phyloP scores from a whole-genome alignment of 2,888 invertebrate species.

The Heliconius cydno region DNA sequence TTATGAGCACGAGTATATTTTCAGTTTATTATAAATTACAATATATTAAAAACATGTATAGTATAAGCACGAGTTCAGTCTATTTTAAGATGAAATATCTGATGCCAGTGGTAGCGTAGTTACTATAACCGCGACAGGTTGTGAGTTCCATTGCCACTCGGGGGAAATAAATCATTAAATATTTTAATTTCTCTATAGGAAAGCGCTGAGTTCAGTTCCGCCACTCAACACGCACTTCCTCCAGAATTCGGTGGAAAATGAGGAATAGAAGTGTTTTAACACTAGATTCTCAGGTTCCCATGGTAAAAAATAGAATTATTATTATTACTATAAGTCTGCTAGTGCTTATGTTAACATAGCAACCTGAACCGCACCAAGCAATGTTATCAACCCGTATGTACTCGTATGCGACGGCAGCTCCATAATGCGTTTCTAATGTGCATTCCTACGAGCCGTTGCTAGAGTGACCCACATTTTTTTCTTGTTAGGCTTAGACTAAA shows the following conservation, averaged over 20 bases:
- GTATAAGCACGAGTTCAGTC: not conserved
- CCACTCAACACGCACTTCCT: too few species aligned
- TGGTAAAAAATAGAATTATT: too few species aligned
- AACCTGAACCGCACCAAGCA: slow-evolving; percentile 25
- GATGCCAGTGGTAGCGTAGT: not conserved
- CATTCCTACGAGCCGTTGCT: slow-evolving; percentile 26
- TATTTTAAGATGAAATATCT: not conserved
- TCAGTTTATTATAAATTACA: not conserved
- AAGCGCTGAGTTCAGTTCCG: too few species aligned
- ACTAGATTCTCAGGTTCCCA: too few species aligned
- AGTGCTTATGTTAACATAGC: slow-evolving; percentile 8
- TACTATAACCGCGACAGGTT: not conserved
- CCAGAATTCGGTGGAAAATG: too few species aligned
- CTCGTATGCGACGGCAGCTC: slow-evolving; percentile 25
- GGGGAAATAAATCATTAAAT: too few species aligned
- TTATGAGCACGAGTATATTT: not conserved
- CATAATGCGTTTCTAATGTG: slow-evolving; percentile 41
- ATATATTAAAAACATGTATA: not conserved
- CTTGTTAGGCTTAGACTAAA: not conserved
- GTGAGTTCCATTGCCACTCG: too few species aligned
- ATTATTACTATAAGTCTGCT: not conserved
- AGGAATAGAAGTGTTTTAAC: too few species aligned
- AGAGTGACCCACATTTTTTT: slow-evolving; percentile 28
- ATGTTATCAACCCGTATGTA: slow-evolving; percentile 33
- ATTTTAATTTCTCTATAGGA: too few species aligned